Base-by-base conservation (phyloP, 2,888 invertebrate species). In the Tetramorium bicarinatum region DNA sequence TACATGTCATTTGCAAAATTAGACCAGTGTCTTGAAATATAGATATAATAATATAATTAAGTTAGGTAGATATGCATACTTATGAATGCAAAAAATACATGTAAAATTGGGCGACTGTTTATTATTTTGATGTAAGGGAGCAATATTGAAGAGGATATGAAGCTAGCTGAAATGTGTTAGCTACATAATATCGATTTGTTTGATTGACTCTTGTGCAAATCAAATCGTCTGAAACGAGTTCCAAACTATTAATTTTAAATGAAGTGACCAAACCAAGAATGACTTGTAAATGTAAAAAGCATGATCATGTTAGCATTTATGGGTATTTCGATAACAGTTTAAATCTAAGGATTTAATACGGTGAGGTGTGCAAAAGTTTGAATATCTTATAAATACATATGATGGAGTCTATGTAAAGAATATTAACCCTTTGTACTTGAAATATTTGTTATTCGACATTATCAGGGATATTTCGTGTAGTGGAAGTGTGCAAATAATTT, bases 391-490 rank as follows among this genome's bases (percentile, higher is more conserved):
- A 54, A 56, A 44, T 13, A 18, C 13, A 34, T 44, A 66, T 54
- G 11, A 69, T 69, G 44, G 44, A 79, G 29, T 56, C 25, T 56
- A 15, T 56, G 44, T 25, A 21, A 56, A 69, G 21, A 34, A 56
- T 59, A 69, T 67, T 79, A 79, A 79, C 79, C 71, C 79, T 79
- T 79, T 79, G 79, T 79, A 69, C 79, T 79, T 34, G 79, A 79
- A 59, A 15, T 56, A 47, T 56, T 69, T 69, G 44, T 79, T 21
- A 56, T 79, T 21, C 38, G 47, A 76, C 18, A 49, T 49, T 62
- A 29, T 77, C 54, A 67, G 44, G 15, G 44, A 66, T 79, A 79
- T 71, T 34, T 77, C 44, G 15, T 67, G 54, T 79, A 69, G 21
- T 18, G 21, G 29, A 29, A 69, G n/a, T 66, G 34, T 79, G 79